These are phyloP conservation scores for Drosophila mojavensis DNA, from an alignment of 1,140 invertebrate genomes.

Conservation along the genomic window DNA sequence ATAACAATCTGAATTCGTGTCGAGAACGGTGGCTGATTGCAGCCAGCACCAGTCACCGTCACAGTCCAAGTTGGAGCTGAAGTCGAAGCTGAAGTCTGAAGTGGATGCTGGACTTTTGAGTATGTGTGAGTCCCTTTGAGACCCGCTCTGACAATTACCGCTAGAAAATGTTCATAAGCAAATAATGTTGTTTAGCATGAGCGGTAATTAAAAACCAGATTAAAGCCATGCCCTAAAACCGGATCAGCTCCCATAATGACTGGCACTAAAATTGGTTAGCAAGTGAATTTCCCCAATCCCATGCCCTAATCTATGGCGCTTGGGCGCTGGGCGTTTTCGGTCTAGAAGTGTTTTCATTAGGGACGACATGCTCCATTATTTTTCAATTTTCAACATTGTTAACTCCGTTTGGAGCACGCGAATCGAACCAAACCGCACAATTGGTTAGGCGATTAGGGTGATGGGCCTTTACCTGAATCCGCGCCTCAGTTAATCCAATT, in stretches of 20 bases:
- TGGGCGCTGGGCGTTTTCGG: background rate
- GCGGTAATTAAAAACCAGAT: slow-evolving; percentile 67
- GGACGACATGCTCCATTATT: slow-evolving; percentile 78
- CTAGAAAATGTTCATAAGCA: slow-evolving; percentile 65
- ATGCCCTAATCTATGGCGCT: slow-evolving; percentile 19
- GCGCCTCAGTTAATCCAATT: slow-evolving; percentile 98
- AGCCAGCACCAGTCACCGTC: slow-evolving; percentile 16
- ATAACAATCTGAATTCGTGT: slow-evolving; percentile 75
- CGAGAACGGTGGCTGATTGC: slow-evolving; percentile 62
- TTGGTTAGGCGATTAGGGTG: slow-evolving; percentile 11
- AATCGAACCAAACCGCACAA: slow-evolving; percentile 58
- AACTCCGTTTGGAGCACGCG: slow-evolving; percentile 65
- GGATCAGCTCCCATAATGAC: slow-evolving; percentile 53
- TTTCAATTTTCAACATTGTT: slow-evolving; percentile 82
- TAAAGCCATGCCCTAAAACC: slow-evolving; percentile 31
- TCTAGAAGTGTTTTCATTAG: slow-evolving; percentile 63
- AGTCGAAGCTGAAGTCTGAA: background rate
- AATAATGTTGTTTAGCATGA: slow-evolving; percentile 81
- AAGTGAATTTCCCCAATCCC: slow-evolving; percentile 18
- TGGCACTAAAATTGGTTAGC: slow-evolving; percentile 49
- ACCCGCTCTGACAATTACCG: slow-evolving; percentile 39
- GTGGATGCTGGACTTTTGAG: background rate
- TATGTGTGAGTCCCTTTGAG: slow-evolving; percentile 11
- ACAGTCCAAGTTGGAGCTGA: background rate
- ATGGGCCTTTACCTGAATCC: slow-evolving; percentile 94